A percentile compares a stretch with the other conserved stretches of the same genome.
Evolutionary conservation across 1,140 invertebrate genomes (phyloP).

Genomic region (Mycetomoellerius zeteki): DNA sequence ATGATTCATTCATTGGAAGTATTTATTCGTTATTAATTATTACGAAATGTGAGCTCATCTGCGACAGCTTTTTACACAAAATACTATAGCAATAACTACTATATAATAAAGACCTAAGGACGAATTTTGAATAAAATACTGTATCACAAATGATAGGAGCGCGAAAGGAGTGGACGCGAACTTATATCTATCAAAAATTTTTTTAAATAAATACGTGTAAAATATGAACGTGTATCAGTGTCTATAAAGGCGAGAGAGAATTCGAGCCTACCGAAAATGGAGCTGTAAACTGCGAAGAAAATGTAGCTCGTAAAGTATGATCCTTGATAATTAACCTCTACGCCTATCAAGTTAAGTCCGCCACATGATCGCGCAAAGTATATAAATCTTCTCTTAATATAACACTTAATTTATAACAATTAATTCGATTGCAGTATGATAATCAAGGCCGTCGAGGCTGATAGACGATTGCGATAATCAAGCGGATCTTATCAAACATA

Average conservation of each 20-base stretch:
- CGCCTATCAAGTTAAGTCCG: conserved; percentile 5
- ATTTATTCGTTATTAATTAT: neutral
- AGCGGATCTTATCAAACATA: conserved; percentile 50
- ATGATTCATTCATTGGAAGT: neutral
- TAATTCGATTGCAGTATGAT: conserved; percentile 54
- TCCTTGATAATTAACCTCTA: neutral
- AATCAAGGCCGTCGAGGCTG: conserved; percentile 62
- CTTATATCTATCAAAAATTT: conserved; percentile 5
- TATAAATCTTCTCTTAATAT: conserved; percentile 46
- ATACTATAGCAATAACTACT: neutral
- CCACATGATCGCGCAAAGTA: neutral
- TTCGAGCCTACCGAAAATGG: neutral
- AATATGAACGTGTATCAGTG: neutral
- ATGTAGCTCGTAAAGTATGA: neutral
- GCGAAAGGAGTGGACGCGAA: conserved; percentile 15
- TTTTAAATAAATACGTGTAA: neutral
- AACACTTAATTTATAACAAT: conserved; percentile 53
- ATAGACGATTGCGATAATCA: conserved; percentile 52
- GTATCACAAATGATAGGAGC: conserved; percentile 24
- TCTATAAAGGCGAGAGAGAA: conserved; percentile 8
- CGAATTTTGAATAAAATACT: conserved; percentile 42
- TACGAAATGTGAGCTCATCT: neutral
- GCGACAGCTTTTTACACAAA: neutral
- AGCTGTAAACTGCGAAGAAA: conserved; percentile 10
- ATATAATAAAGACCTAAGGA: conserved; percentile 24